Percentiles rank a stretch among this genome's conserved stretches.
These are phyloP conservation scores for Neelides sp. DNA, from an alignment of 1,140 invertebrate species.

Conservation along the genomic window DNA sequence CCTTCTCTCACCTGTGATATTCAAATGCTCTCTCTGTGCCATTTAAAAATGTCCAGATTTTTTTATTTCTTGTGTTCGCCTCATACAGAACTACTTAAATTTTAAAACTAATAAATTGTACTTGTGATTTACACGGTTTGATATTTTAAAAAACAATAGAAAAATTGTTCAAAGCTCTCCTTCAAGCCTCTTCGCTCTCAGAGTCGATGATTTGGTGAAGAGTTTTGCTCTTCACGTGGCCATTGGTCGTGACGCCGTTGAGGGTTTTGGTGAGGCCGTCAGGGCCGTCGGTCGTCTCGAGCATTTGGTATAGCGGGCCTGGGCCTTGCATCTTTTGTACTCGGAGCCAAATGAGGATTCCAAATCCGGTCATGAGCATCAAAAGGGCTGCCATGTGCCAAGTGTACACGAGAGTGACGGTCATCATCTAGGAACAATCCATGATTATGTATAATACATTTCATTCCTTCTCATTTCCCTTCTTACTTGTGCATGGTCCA, in stretches of 20 bases:
- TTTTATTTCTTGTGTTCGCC: too few species aligned
- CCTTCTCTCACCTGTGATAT: too few species aligned
- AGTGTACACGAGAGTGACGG: slow-evolving; percentile 38
- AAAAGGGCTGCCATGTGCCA: slow-evolving; percentile 38
- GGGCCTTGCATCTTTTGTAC: slow-evolving; percentile 22
- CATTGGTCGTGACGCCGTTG: not conserved
- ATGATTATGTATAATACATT: not conserved
- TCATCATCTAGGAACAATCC: slow-evolving; percentile 35
- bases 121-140: too few species aligned
- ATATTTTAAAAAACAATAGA: too few species aligned
- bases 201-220: slow-evolving; percentile 1
- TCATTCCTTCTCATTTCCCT: too few species aligned
- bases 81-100: too few species aligned
- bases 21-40: too few species aligned
- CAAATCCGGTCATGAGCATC: slow-evolving; percentile 33
- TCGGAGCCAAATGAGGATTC: slow-evolving; percentile 30
- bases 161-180: not conserved
- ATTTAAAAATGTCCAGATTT: too few species aligned
- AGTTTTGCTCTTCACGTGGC: slow-evolving; percentile 1
- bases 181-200: too few species aligned
- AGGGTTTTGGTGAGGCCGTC: not conserved
- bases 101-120: too few species aligned
- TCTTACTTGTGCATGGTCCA: slow-evolving; percentile 35
- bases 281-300: slow-evolving; percentile 15
- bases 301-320: slow-evolving; percentile 21